Evolutionary conservation across 2,113 vertebrate species (phyloP).

Genomic region (Phasianus colchicus): DNA sequence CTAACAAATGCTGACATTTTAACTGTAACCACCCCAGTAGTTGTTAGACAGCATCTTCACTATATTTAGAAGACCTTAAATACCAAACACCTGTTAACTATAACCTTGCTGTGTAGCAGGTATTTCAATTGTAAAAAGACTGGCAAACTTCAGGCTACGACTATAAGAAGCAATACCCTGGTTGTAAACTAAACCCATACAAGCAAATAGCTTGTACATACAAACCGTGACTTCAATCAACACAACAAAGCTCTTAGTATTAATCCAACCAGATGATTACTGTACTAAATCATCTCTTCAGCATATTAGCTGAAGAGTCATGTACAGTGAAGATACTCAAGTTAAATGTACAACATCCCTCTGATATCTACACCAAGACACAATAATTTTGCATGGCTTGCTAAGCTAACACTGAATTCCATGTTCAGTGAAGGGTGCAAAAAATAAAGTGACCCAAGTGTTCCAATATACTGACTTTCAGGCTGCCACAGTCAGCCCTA

Average conservation of each 20-base stretch:
- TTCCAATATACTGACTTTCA: not conserved
- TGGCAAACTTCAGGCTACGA: not conserved
- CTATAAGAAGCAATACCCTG: not conserved
- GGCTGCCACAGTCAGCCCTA: not conserved
- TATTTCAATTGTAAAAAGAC: not conserved
- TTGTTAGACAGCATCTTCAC: not conserved
- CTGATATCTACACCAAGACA: not conserved
- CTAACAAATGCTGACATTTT: not conserved
- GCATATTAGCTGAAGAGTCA: not conserved
- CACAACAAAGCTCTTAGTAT: not conserved
- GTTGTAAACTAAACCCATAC: not conserved
- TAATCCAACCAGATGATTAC: not conserved
- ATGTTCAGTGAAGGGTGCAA: not conserved
- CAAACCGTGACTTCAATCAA: not conserved
- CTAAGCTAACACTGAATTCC: not conserved
- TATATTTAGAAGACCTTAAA: not conserved
- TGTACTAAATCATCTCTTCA: not conserved
- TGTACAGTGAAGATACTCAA: not conserved
- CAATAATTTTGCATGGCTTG: rapidly evolving
- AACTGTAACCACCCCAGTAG: not conserved
- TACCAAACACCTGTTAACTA: not conserved
- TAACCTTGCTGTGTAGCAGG: not conserved
- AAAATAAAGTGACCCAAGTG: not conserved
- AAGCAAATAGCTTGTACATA: not conserved
- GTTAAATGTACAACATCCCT: not conserved